Conservation (phyloP, 2,113 vertebrate genomes). For the Podocnemis expansa region DNA sequence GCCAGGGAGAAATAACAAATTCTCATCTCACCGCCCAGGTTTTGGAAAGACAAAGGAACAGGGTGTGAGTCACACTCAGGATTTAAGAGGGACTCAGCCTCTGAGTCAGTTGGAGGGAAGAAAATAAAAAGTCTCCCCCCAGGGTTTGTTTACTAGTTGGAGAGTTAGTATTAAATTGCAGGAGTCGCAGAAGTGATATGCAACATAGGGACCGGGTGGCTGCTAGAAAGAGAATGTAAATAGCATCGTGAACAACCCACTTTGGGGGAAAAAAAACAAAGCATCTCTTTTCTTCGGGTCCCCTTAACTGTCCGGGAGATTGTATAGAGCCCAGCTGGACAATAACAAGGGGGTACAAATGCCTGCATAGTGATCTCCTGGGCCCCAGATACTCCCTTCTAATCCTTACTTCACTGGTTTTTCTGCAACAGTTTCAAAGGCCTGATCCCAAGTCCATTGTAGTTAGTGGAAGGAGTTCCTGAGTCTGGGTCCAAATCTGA, state of each 20-base stretch:
- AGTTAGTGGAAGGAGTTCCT: not conserved
- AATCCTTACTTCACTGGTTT: not conserved
- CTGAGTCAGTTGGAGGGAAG: accelerated
- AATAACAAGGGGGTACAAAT: not conserved
- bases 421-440: not conserved
- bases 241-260: not conserved
- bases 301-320: not conserved
- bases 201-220: not conserved
- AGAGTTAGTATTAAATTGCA: not conserved
- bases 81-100: not conserved
- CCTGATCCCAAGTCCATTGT: not conserved
- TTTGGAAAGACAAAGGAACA: not conserved
- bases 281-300: not conserved
- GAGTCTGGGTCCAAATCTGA: not conserved
- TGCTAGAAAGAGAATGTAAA: not conserved
- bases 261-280: not conserved
- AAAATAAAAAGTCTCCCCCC: not conserved
- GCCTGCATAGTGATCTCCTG: not conserved
- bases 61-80: not conserved
- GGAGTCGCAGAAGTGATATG: not conserved
- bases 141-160: not conserved
- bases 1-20: accelerated
- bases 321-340: not conserved
- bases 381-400: not conserved
- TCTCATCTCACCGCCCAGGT: not conserved